A percentile compares a stretch with the other conserved stretches of the same genome.
Evolutionary conservation across 1,140 invertebrate species (phyloP).

Genomic region (Brachionus sp.): DNA sequence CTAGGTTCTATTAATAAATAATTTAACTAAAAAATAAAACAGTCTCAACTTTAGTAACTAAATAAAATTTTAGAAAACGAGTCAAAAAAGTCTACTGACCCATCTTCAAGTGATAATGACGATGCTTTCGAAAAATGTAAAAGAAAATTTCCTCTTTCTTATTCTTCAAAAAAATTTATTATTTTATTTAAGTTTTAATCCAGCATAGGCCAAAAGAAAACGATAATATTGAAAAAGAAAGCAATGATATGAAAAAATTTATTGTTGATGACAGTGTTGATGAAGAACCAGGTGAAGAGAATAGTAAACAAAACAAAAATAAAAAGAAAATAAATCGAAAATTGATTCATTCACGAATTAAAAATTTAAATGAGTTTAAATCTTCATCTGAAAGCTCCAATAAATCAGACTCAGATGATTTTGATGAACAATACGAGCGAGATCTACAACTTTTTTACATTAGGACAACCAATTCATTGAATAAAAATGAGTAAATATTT

Average conservation of each 20-base stretch:
- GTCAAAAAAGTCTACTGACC: background rate
- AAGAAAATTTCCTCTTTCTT: background rate
- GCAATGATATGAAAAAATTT: background rate
- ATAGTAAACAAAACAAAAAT: background rate
- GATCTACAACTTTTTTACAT: constrained; percentile 40
- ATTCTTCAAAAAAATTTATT: background rate
- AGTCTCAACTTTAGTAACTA: too few species aligned
- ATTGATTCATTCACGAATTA: constrained; percentile 2
- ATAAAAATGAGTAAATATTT: constrained; percentile 18
- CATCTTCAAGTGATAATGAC: constrained; percentile 37
- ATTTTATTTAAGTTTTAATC: background rate
- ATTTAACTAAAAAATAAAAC: too few species aligned
- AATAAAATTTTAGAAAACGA: background rate
- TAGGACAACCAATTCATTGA: constrained; percentile 2
- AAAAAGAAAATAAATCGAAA: constrained; percentile 18
- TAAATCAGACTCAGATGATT: constrained; percentile 26
- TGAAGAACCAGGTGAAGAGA: background rate
- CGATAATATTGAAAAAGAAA: background rate
- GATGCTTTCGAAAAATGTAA: constrained; percentile 36
- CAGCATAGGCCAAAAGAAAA: background rate
- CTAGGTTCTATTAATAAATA: too few species aligned
- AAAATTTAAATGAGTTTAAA: background rate
- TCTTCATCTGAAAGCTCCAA: constrained; percentile 8
- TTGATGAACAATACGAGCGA: constrained; percentile 20
- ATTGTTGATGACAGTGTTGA: constrained; percentile 9